Conservation (phyloP, 2,888 invertebrate genomes). For the Helobdella robusta region DNA sequence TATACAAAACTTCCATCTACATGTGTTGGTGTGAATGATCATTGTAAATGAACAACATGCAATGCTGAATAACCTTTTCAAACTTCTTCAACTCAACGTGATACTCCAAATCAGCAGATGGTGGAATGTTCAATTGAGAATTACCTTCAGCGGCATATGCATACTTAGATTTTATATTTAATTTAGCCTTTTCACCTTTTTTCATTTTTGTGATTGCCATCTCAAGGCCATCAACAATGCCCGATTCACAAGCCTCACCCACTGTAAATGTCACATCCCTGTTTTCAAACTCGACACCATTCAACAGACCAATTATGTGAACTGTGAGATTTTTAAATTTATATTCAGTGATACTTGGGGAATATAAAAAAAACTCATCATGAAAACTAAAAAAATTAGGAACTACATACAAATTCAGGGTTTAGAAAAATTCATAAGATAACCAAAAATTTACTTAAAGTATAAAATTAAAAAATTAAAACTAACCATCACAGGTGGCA, state of each 20-base stretch:
- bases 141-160: slow-evolving; percentile 69
- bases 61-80: slow-evolving; percentile 70
- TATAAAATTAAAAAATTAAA: neutral
- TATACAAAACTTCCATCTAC: no score
- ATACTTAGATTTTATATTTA: slow-evolving; percentile 61
- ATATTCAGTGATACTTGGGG: neutral
- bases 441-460: neutral
- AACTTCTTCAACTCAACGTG: slow-evolving; percentile 70
- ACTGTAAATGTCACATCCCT: slow-evolving; percentile 70
- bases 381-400: neutral
- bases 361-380: neutral
- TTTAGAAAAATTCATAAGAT: neutral
- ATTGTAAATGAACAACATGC: no score
- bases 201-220: slow-evolving; percentile 61
- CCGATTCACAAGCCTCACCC: slow-evolving; percentile 71
- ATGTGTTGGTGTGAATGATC: no score
- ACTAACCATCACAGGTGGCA: slow-evolving; percentile 67
- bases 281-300: slow-evolving; percentile 66
- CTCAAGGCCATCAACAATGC: slow-evolving; percentile 63
- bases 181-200: slow-evolving; percentile 63
- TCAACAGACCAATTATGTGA: slow-evolving; percentile 61
- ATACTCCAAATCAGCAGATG: slow-evolving; percentile 62
- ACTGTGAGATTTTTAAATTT: slow-evolving; percentile 54
- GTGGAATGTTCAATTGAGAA: slow-evolving; percentile 64
- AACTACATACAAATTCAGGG: neutral